Evolutionary conservation across 2,888 invertebrate genomes (phyloP).

Genomic region (Drosophila lutescens): DNA sequence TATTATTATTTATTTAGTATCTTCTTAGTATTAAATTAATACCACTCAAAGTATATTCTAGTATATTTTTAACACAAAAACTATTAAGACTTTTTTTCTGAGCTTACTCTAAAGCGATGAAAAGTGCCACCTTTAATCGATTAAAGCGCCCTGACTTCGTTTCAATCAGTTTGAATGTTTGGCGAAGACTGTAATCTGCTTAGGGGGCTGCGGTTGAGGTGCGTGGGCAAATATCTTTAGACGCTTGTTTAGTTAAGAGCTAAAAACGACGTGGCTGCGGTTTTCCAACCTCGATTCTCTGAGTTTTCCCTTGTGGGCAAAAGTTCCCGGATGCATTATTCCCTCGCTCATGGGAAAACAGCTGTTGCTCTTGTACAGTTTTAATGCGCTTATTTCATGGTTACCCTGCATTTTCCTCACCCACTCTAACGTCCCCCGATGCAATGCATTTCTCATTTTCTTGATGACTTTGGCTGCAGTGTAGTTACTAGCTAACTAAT

Average conservation of each 20-base stretch:
- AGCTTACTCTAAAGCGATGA: not conserved
- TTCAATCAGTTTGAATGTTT: conserved; percentile 46
- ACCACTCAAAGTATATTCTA: too few species aligned
- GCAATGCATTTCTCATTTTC: not conserved
- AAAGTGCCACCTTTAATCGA: conserved; percentile 15
- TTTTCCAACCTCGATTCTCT: conserved; percentile 16
- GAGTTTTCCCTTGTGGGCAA: conserved; percentile 1
- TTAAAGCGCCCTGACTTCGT: conserved; percentile 18
- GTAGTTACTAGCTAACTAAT: conserved; percentile 12
- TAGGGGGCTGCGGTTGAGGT: conserved; percentile 26
- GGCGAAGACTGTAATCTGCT: conserved; percentile 30
- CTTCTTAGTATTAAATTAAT: too few species aligned
- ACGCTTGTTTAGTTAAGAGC: conserved; percentile 54
- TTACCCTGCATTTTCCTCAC: conserved; percentile 2
- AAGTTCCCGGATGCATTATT: conserved; percentile 19
- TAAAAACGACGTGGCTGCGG: conserved; percentile 49
- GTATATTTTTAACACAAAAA: too few species aligned
- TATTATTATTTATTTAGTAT: too few species aligned
- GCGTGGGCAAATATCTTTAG: conserved; percentile 30
- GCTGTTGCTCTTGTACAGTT: conserved; percentile 61
- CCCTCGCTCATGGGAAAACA: conserved; percentile 29
- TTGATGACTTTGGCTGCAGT: conserved; percentile 20
- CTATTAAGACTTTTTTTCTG: not conserved
- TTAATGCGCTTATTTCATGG: conserved; percentile 55
- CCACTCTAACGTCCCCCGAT: conserved; percentile 1